These are phyloP conservation scores for Palythoa grandiflora DNA, from an alignment of 92 coral and sea anemone species.

Conservation along the genomic window DNA sequence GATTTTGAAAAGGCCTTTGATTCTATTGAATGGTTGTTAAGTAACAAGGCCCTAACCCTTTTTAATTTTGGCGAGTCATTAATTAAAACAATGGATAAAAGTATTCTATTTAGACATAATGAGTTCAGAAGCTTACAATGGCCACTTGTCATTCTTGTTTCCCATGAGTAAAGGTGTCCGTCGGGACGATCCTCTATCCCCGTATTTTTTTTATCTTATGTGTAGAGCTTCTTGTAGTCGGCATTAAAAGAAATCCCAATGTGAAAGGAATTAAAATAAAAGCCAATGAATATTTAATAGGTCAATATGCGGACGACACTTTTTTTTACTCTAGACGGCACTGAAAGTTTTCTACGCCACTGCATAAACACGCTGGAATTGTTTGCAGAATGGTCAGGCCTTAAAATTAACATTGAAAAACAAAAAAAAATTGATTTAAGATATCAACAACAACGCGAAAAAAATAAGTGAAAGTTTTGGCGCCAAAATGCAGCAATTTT, in stretches of 20 bases:
- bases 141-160: not conserved
- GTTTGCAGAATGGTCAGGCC: not conserved
- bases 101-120: not conserved
- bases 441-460: no score
- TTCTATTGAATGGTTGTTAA: no score
- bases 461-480: no score
- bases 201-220: not conserved
- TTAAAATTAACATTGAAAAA: not conserved
- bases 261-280: not conserved
- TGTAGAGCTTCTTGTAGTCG: not conserved
- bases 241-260: not conserved
- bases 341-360: not conserved
- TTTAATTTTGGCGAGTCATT: no score
- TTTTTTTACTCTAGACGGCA: not conserved
- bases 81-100: not conserved
- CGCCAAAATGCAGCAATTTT: no score
- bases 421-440: no score
- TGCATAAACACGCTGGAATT: not conserved
- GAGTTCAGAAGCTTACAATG: not conserved
- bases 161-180: not conserved
- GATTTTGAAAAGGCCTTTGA: no score
- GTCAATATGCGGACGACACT: slow-evolving; percentile 6
- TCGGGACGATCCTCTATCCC: not conserved
- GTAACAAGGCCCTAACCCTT: no score
- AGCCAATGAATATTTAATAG: not conserved